Evolutionary conservation across 1,140 invertebrate genomes (phyloP).

Genomic region (Oreohelix idahoensis): DNA sequence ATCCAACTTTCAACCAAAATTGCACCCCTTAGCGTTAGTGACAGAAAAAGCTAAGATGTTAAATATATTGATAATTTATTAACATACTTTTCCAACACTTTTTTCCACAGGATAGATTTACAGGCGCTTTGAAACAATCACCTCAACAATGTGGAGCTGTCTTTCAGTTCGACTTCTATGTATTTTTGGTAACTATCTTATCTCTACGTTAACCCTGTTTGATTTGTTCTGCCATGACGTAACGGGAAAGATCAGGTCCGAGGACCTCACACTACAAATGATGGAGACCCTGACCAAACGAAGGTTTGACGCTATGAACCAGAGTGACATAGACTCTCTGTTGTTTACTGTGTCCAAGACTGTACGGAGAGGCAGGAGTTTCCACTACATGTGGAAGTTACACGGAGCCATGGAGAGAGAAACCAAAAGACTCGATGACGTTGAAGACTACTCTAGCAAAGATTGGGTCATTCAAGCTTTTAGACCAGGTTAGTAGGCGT

Average conservation of each 20-base stretch:
- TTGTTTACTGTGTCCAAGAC: not conserved
- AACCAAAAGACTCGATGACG: not conserved
- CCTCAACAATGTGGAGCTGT: too few relatives aligned
- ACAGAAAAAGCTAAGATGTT: too few relatives aligned
- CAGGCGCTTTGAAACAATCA: too few relatives aligned
- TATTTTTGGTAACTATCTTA: not conserved
- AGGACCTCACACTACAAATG: not conserved
- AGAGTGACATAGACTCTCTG: not conserved
- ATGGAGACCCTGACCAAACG: not conserved
- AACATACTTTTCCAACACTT: too few relatives aligned
- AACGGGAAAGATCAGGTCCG: not conserved
- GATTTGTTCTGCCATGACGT: not conserved
- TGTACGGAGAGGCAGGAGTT: not conserved
- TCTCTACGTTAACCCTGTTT: not conserved
- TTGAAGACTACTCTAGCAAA: not conserved
- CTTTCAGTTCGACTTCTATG: not conserved
- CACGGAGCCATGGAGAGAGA: not conserved
- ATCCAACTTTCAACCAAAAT: too few relatives aligned
- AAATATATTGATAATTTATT: too few relatives aligned
- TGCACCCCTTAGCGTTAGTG: too few relatives aligned
- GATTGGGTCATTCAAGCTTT: not conserved
- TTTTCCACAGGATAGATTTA: too few relatives aligned
- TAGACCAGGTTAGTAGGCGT: conserved; percentile 4
- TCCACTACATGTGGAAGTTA: not conserved
- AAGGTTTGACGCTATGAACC: not conserved